Conservation (phyloP, 2,113 vertebrate species). For the Coptodon rendalli region DNA sequence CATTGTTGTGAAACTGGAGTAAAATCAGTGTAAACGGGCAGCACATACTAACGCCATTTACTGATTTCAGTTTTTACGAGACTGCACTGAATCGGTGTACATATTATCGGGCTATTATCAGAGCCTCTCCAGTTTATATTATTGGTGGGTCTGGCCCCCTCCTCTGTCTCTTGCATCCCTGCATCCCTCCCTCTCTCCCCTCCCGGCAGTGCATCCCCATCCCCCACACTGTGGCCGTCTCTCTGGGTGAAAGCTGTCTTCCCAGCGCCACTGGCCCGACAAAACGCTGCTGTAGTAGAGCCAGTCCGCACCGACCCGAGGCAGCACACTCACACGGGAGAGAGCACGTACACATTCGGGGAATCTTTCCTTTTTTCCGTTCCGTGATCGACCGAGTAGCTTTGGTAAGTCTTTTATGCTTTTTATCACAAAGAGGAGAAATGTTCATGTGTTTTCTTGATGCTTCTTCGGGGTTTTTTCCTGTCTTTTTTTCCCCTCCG, state of each 20-base stretch:
- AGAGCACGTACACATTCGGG: not conserved
- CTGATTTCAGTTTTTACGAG: not conserved
- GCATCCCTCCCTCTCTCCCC: slow-evolving; percentile 40
- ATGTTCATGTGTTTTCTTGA: slow-evolving; percentile 35
- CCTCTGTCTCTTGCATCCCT: slow-evolving; percentile 40
- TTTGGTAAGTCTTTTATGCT: slow-evolving; percentile 47
- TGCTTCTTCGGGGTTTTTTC: slow-evolving; percentile 7
- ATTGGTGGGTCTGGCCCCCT: slow-evolving; percentile 1
- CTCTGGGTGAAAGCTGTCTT: slow-evolving; percentile 60
- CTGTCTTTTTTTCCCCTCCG: not conserved
- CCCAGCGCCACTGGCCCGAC: slow-evolving; percentile 54
- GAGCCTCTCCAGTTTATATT: not conserved
- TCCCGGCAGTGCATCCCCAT: slow-evolving; percentile 63
- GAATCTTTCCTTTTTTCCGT: not conserved
- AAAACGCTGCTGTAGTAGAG: slow-evolving; percentile 48
- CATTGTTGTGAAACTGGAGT: not conserved
- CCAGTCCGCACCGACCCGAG: slow-evolving; percentile 40
- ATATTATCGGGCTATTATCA: not conserved
- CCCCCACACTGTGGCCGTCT: slow-evolving; percentile 65
- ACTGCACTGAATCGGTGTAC: not conserved
- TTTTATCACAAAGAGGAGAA: not conserved
- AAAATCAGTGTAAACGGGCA: not conserved
- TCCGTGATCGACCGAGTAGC: slow-evolving; percentile 14
- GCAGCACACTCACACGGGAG: slow-evolving; percentile 3
- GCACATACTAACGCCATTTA: not conserved